phyloP scores from a whole-genome alignment of 2,888 invertebrate genomes.

The Synergus japonicus region DNA sequence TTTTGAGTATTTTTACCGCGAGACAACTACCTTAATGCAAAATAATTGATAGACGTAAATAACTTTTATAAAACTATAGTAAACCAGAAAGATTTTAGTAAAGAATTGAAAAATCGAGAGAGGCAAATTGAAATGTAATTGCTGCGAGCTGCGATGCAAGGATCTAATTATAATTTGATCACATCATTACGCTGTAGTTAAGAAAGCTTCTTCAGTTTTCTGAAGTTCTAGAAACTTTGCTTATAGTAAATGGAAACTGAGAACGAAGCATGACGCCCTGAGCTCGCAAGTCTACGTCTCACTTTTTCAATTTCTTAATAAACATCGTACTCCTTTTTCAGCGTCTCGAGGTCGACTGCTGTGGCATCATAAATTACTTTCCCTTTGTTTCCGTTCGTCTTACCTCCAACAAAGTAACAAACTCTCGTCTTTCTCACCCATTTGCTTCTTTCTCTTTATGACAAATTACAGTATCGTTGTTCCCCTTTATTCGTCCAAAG shows the following conservation, averaged over 20 bases:
- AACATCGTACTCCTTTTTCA: slow-evolving; percentile 35
- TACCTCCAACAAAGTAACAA: slow-evolving; percentile 35
- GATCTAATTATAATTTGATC: slow-evolving; percentile 4
- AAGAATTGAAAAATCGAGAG: not conserved
- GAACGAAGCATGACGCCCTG: not conserved
- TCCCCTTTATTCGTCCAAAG: not conserved
- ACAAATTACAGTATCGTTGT: slow-evolving; percentile 25
- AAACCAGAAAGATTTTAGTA: not conserved
- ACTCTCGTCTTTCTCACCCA: slow-evolving; percentile 18
- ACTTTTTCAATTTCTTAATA: slow-evolving; percentile 40
- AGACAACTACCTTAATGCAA: no score
- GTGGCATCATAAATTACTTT: slow-evolving; percentile 40
- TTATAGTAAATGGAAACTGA: slow-evolving; percentile 1
- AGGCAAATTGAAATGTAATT: not conserved
- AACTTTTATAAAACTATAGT: no score
- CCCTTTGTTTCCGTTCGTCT: slow-evolving; percentile 31
- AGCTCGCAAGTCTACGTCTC: slow-evolving; percentile 24
- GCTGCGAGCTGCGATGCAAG: not conserved
- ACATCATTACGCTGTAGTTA: not conserved
- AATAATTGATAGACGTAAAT: no score
- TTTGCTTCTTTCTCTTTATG: slow-evolving; percentile 32
- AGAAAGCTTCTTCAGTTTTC: slow-evolving; percentile 13
- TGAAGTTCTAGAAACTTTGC: slow-evolving; percentile 6
- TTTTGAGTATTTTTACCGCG: no score
- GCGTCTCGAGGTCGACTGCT: slow-evolving; percentile 33